These are phyloP conservation scores for Elysia chlorotica DNA, from an alignment of 1,140 invertebrate genomes.

Conservation along the genomic window DNA sequence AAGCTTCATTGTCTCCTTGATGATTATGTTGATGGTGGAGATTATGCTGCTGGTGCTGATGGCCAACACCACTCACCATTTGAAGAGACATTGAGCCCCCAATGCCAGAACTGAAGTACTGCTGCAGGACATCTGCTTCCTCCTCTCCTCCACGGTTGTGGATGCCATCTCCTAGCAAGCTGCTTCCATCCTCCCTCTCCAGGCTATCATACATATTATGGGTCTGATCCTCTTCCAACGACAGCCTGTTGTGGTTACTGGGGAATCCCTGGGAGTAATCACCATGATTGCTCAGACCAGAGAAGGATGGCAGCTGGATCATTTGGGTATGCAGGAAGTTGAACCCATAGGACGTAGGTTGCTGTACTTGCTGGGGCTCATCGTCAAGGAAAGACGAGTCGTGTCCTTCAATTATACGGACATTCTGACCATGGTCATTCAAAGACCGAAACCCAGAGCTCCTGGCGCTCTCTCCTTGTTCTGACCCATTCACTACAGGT, in stretches of 20 bases:
- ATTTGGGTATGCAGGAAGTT: constrained; percentile 27
- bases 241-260: background rate
- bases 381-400: constrained; percentile 24
- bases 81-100: background rate
- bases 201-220: constrained; percentile 34
- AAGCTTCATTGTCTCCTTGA: background rate
- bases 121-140: too few relatives aligned
- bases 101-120: constrained; percentile 4
- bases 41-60: too few relatives aligned
- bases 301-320: constrained; percentile 11
- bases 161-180: background rate
- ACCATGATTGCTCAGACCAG: too few relatives aligned
- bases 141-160: too few relatives aligned
- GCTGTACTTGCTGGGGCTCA: background rate
- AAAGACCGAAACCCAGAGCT: background rate
- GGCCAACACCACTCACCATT: too few relatives aligned
- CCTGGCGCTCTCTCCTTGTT: background rate
- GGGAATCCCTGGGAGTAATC: too few relatives aligned
- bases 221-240: constrained; percentile 6
- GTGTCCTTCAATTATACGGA: constrained; percentile 36
- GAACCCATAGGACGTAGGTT: constrained; percentile 2
- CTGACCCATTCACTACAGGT: constrained; percentile 24
- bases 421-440: constrained; percentile 20
- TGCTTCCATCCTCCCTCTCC: constrained; percentile 27
- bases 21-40: too few relatives aligned